Evolutionary conservation across 2,797 vertebrate genomes (phyloP), one percentile per base, ranked within the genome.

Genomic region (Glossophaga mutica): DNA sequence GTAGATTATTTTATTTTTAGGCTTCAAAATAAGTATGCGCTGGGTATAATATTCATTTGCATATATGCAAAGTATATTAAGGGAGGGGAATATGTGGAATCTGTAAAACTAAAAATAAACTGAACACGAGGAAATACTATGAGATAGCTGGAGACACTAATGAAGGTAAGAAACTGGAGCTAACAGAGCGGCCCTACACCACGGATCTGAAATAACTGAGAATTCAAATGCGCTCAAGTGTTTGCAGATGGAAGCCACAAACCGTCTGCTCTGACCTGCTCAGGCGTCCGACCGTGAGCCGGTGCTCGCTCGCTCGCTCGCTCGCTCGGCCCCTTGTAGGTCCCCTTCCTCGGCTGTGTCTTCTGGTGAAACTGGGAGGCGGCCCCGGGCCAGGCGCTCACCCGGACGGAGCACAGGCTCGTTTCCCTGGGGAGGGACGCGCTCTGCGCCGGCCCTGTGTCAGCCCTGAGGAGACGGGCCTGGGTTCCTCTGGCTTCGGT

Each of bases 401-500:
- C 2, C 24, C 2, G 11, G 39, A 14, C 1, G 26, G 39, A 29
- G 55, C 50, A 18, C 55, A 11, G 87, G n/a, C 37, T 9, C 29
- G 46, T 7, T 29, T 5, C n/a, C 24, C 29, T 19, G 48, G 2
- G 6, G 83, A 52, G 48, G 29, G 26, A 14, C 12, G 1, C 9
- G 4, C 48, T 55, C 15, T 1, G 0, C 42, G 22, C 18, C 98
- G 94, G 98, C 98, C 90, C 99, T 99, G 97, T 99, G 99, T 99
- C 99, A 99, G 89, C 99, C 99, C 98, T 99, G 99, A 98, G 99
- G 99, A 97, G 97, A 99, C 89, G 0, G 98, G 97, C 83, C 98
- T 98, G 94, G 99, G 99, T 98, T 96, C 99, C 99, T 98, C 98
- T 99, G 52, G 99, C 99, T 99, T 99, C 99, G 70, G 99, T 99